Percentiles rank a stretch among this genome's conserved stretches.
These are phyloP conservation scores for Coregonus suidteri DNA, from an alignment of 2,797 vertebrate genomes.

Conservation along the genomic window DNA sequence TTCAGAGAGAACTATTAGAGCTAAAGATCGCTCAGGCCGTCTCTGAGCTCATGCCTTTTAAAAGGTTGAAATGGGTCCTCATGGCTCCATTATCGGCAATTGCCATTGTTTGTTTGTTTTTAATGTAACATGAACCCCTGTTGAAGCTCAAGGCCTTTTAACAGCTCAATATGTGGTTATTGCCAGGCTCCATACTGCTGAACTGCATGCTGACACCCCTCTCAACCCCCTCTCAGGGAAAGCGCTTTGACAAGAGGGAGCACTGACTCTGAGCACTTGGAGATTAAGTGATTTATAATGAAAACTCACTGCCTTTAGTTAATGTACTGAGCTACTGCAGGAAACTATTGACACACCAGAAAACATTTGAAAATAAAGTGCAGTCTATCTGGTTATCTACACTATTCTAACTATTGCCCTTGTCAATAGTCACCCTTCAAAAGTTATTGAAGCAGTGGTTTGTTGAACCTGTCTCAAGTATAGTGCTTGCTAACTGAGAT, in stretches of 20 bases:
- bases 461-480: not conserved
- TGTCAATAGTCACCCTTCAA: not conserved
- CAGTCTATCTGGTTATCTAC: no score
- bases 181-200: conserved; percentile 19
- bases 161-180: conserved; percentile 30
- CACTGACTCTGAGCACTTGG: conserved; percentile 27
- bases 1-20: conserved; percentile 37
- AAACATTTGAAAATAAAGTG: no score
- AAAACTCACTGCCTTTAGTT: conserved; percentile 26
- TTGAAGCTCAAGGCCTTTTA: conserved; percentile 28
- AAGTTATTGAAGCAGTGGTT: not conserved
- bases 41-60: conserved; percentile 48
- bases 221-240: conserved; percentile 16
- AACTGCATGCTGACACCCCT: conserved; percentile 24
- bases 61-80: conserved; percentile 45
- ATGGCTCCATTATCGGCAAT: conserved; percentile 40
- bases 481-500: not conserved
- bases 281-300: conserved; percentile 38
- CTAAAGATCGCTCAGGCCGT: conserved; percentile 29
- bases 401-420: not conserved
- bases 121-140: conserved; percentile 34
- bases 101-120: conserved; percentile 34
- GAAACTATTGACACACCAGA: not conserved
- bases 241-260: not conserved
- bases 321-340: conserved; percentile 24